Conservation (phyloP, 1,140 invertebrate species). For the Eriocheir sinensis region DNA sequence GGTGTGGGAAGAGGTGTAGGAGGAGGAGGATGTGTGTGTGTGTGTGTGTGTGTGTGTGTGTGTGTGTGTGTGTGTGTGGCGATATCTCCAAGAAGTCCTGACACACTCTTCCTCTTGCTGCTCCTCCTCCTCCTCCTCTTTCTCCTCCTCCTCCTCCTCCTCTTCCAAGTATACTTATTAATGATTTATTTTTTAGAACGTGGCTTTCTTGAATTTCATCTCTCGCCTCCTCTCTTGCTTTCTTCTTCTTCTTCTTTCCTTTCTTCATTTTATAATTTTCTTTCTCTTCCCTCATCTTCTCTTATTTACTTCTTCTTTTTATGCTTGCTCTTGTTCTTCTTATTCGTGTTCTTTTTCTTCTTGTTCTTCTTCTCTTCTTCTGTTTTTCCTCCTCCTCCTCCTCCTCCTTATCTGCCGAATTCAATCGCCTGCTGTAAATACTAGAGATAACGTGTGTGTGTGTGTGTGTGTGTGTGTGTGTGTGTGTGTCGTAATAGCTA, state of each 20-base stretch:
- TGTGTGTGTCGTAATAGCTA: no score
- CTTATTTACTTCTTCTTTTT: background rate
- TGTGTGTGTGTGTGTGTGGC: no score
- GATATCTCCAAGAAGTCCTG: no score
- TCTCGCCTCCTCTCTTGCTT: background rate
- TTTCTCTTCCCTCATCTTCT: background rate
- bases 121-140: background rate
- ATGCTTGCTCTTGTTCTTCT: background rate
- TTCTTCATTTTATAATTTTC: background rate
- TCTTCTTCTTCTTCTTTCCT: background rate
- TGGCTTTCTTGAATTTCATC: no score
- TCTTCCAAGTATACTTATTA: background rate
- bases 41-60: no score
- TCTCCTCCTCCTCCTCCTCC: background rate
- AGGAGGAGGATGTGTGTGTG: no score
- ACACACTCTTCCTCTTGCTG: background rate
- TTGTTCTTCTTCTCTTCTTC: background rate
- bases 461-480: no score
- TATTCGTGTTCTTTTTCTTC: background rate
- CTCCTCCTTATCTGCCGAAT: background rate
- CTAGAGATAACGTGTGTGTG: no score
- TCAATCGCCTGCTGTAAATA: no score
- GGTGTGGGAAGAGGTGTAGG: conserved; percentile 1
- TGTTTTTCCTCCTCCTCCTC: background rate
- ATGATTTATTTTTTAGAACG: background rate